phyloP scores from a whole-genome alignment of 2,113 vertebrate genomes.

The Gallinago jamesoni region DNA sequence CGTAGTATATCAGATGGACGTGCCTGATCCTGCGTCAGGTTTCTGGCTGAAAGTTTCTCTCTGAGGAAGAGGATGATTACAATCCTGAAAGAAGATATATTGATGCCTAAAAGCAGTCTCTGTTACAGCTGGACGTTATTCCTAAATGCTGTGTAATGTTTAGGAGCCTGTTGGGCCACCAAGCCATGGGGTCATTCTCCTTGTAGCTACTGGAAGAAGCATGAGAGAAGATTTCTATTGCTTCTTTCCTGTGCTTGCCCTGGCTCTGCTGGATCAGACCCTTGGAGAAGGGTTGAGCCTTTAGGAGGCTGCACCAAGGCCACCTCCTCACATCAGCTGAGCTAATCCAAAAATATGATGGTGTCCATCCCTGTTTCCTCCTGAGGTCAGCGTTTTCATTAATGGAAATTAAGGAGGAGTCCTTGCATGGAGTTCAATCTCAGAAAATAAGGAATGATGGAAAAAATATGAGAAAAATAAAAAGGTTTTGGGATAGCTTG shows the following conservation, averaged over 20 bases:
- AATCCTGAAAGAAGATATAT: neutral
- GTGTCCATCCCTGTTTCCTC: neutral
- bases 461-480: neutral
- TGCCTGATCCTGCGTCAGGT: neutral
- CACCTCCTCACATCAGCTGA: neutral
- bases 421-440: neutral
- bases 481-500: too few species aligned
- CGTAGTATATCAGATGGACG: neutral
- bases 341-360: neutral
- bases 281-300: neutral
- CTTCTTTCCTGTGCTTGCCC: neutral
- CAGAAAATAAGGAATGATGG: neutral
- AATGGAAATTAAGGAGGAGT: neutral
- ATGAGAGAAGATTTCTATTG: too few species aligned
- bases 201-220: neutral
- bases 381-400: neutral
- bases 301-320: neutral
- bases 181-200: fast-evolving
- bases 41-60: neutral
- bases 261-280: neutral
- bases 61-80: neutral
- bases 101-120: neutral
- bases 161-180: neutral
- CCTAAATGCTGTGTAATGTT: neutral
- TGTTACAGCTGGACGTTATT: neutral